A percentile compares a stretch with the other conserved stretches of the same genome.
Evolutionary conservation across 2,888 invertebrate species (phyloP).

Genomic region (Tenthredo distinguenda): DNA sequence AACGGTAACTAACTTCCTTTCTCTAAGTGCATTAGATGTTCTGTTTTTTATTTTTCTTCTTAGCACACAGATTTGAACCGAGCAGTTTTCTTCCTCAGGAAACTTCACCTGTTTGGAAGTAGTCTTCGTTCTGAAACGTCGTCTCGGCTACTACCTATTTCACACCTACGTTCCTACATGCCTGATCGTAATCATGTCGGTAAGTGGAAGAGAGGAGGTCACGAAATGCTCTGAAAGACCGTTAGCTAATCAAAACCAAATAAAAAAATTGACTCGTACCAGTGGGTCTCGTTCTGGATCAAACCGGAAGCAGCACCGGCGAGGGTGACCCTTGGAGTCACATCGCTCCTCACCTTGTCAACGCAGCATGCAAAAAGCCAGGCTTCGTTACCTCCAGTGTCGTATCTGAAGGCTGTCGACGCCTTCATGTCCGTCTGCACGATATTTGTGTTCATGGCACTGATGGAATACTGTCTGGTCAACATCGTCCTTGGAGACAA

Average conservation of each 20-base stretch:
- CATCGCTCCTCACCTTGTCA: slow-evolving; percentile 92
- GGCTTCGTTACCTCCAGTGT: slow-evolving; percentile 95
- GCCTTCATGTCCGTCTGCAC: slow-evolving; percentile 97
- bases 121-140: slow-evolving; percentile 92
- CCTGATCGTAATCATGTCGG: slow-evolving; percentile 96
- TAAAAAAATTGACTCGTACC: slow-evolving; percentile 64
- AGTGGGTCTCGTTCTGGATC: slow-evolving; percentile 98
- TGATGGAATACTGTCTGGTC: slow-evolving; percentile 95
- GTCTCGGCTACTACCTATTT: slow-evolving; percentile 94
- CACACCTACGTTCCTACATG: slow-evolving; percentile 97
- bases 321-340: slow-evolving; percentile 94
- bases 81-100: slow-evolving; percentile 79
- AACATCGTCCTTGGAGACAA: slow-evolving; percentile 91
- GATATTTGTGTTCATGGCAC: slow-evolving; percentile 95
- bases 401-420: slow-evolving; percentile 95
- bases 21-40: slow-evolving; percentile 17
- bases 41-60: slow-evolving; percentile 18
- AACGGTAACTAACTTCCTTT: neutral
- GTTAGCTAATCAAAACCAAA: neutral
- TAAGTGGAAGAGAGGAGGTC: slow-evolving; percentile 78
- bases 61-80: slow-evolving; percentile 35
- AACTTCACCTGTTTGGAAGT: slow-evolving; percentile 96
- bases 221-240: neutral
- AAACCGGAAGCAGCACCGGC: slow-evolving; percentile 97
- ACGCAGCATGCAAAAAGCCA: slow-evolving; percentile 97